These are phyloP conservation scores for Zaprionus ghesquierei DNA, from an alignment of 1,140 invertebrate species.

Conservation along the genomic window DNA sequence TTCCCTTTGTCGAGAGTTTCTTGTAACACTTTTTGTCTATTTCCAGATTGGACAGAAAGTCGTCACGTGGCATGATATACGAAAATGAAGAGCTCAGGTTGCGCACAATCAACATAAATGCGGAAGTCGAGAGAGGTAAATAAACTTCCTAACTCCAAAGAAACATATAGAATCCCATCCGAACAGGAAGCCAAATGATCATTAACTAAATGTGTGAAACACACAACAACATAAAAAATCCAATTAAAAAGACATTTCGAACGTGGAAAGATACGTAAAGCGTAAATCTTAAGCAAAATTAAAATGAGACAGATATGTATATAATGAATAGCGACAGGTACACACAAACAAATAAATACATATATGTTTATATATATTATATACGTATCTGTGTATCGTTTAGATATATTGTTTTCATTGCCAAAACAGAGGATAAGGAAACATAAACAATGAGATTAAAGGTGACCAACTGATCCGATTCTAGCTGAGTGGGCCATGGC, in stretches of 20 bases:
- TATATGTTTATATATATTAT: slow-evolving; percentile 12
- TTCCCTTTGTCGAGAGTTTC: neutral
- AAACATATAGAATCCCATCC: neutral
- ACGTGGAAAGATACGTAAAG: slow-evolving; percentile 20
- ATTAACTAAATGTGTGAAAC: slow-evolving; percentile 34
- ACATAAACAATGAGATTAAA: slow-evolving; percentile 65
- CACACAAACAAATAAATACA: slow-evolving; percentile 4
- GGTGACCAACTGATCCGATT: slow-evolving; percentile 50
- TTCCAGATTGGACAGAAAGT: slow-evolving; percentile 90
- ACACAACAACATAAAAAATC: slow-evolving; percentile 43
- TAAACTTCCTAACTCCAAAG: no score
- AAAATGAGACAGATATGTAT: slow-evolving; percentile 22
- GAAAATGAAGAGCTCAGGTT: slow-evolving; percentile 96
- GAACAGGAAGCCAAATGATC: slow-evolving; percentile 58
- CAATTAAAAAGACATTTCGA: slow-evolving; percentile 72
- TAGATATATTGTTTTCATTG: slow-evolving; percentile 49
- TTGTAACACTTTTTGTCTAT: slow-evolving; percentile 9
- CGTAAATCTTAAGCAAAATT: slow-evolving; percentile 39
- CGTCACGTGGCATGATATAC: slow-evolving; percentile 93
- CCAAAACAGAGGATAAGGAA: slow-evolving; percentile 61
- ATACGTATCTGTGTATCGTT: slow-evolving; percentile 4
- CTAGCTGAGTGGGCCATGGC: slow-evolving; percentile 19
- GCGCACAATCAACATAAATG: slow-evolving; percentile 95
- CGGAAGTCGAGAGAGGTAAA: slow-evolving; percentile 94
- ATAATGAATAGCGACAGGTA: slow-evolving; percentile 9